phyloP scores from a whole-genome alignment of 2,797 vertebrate genomes.

The Crax fasciolata region DNA sequence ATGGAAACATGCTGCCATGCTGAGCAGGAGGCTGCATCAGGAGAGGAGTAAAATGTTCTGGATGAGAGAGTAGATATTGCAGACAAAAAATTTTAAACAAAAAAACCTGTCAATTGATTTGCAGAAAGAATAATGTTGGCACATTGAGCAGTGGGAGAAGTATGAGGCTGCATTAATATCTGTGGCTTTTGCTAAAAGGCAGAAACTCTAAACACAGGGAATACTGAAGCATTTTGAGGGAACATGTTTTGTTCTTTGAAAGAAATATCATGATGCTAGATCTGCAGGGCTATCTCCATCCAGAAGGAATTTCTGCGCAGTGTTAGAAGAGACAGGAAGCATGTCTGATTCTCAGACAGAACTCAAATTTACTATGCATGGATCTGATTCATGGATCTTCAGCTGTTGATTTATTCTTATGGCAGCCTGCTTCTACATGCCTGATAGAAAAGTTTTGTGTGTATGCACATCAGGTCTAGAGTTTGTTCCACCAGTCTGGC shows the following conservation, averaged over 20 bases:
- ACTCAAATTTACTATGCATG: background rate
- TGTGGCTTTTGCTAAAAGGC: background rate
- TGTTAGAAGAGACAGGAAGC: background rate
- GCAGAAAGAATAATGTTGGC: background rate
- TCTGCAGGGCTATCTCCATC: background rate
- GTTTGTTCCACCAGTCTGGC: background rate
- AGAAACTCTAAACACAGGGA: background rate
- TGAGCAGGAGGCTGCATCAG: background rate
- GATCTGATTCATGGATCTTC: constrained; percentile 36
- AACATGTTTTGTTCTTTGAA: background rate
- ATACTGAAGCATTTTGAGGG: background rate
- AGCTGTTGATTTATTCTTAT: constrained; percentile 17
- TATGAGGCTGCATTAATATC: background rate
- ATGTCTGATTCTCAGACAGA: background rate
- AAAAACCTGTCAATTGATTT: background rate
- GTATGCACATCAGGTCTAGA: background rate
- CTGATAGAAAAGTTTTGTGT: background rate
- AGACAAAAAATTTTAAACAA: background rate
- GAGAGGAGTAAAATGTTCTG: background rate
- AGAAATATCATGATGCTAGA: background rate
- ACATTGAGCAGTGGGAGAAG: background rate
- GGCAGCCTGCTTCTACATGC: constrained; percentile 1
- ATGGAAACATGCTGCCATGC: background rate
- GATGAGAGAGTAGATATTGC: background rate
- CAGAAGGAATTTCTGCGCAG: background rate